Percentiles rank a stretch among this genome's conserved stretches.
These are phyloP conservation scores for Protodeltote pygarga DNA, from an alignment of 2,888 invertebrate species.

Conservation along the genomic window DNA sequence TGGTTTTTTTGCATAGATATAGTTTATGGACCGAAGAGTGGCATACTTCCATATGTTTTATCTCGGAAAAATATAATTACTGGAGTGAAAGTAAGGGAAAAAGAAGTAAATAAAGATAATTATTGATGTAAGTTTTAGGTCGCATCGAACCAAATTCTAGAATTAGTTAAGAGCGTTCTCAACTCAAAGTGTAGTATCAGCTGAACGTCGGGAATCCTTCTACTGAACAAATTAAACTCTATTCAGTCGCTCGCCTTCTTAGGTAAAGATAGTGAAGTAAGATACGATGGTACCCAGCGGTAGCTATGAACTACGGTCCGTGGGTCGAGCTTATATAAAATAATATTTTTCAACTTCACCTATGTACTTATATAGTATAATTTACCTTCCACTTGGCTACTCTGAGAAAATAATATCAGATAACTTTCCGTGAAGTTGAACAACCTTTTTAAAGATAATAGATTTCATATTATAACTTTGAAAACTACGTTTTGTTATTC, in stretches of 20 bases:
- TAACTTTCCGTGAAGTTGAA: conserved; percentile 12
- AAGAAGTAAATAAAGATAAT: conserved; percentile 47
- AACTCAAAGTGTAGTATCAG: conserved; percentile 60
- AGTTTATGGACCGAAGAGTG: no score
- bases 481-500: no score
- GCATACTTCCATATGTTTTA: no score
- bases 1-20: no score
- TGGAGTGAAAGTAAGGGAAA: no score
- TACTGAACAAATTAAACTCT: conserved; percentile 62
- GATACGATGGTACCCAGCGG: conserved; percentile 18
- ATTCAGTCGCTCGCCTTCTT: conserved; percentile 55
- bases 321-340: conserved; percentile 1
- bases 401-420: conserved; percentile 5
- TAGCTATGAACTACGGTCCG: conserved; percentile 4
- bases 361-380: conserved; percentile 5
- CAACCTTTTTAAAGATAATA: not conserved
- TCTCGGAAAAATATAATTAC: no score
- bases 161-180: conserved; percentile 54
- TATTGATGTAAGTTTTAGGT: conserved; percentile 51
- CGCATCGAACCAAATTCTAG: conserved; percentile 50
- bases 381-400: conserved; percentile 19
- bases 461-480: no score
- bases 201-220: conserved; percentile 51
- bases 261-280: conserved; percentile 38
- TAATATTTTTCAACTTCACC: conserved; percentile 17